Conservation (phyloP, 2,888 invertebrate species). For the Sinodicranocentrus sp. region DNA sequence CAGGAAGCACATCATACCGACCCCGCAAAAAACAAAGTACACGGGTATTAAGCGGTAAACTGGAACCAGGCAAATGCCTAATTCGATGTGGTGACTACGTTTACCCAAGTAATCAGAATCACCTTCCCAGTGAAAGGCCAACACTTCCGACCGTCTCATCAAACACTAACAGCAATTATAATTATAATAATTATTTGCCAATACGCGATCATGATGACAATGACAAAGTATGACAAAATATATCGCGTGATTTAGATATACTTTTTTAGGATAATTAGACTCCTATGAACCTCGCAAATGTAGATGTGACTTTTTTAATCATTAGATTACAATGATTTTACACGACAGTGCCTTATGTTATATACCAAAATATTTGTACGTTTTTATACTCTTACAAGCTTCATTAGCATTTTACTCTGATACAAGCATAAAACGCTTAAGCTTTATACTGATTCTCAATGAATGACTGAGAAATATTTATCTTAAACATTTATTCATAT, state of each 20-base stretch:
- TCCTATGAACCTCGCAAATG: background rate
- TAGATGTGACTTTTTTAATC: background rate
- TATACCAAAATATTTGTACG: constrained; percentile 19
- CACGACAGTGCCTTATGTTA: constrained; percentile 10
- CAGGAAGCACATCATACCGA: constrained; percentile 49
- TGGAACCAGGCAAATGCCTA: background rate
- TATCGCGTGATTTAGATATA: constrained; percentile 52
- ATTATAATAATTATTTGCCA: constrained; percentile 47
- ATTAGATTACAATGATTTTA: no score
- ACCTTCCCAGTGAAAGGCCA: background rate
- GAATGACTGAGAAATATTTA: constrained; percentile 49
- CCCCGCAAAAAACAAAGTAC: constrained; percentile 27
- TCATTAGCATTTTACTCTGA: background rate
- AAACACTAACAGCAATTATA: constrained; percentile 16
- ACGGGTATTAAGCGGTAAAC: background rate
- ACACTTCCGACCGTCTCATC: background rate
- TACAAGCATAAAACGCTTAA: constrained; percentile 59
- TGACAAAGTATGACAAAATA: constrained; percentile 51
- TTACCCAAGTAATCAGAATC: constrained; percentile 40
- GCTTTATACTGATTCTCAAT: constrained; percentile 57
- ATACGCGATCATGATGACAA: constrained; percentile 61
- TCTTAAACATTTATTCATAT: background rate
- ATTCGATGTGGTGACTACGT: constrained; percentile 37
- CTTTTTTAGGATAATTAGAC: constrained; percentile 24
- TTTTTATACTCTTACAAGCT: constrained; percentile 15